phyloP scores from a whole-genome alignment of 2,113 vertebrate genomes.

The Sinocyclocheilus anophthalmus region DNA sequence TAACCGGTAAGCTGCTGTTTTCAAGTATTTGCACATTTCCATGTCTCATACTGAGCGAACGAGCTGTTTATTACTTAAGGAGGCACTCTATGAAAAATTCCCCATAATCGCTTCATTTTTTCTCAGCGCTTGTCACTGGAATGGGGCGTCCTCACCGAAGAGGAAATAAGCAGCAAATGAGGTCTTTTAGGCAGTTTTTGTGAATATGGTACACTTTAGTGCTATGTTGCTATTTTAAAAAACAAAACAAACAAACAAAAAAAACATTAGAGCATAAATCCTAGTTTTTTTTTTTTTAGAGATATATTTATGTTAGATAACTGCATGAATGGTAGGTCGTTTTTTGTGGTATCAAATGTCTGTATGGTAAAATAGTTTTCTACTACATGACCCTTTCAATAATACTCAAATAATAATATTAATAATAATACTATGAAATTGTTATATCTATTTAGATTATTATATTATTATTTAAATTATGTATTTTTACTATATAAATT shows the following conservation, averaged over 20 bases:
- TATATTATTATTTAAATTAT: too few relatives aligned
- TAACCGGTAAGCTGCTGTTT: neutral
- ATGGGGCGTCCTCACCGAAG: neutral
- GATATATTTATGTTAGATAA: neutral
- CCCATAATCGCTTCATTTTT: neutral
- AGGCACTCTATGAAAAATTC: neutral
- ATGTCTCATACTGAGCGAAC: neutral
- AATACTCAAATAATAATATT: too few relatives aligned
- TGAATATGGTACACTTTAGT: neutral
- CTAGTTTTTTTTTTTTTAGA: neutral
- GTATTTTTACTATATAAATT: too few relatives aligned
- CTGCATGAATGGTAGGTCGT: neutral
- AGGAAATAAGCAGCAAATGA: constrained; percentile 17
- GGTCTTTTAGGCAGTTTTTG: neutral
- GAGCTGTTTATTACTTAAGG: constrained; percentile 25
- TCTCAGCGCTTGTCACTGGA: neutral
- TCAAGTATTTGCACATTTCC: constrained; percentile 14
- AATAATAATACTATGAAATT: too few relatives aligned
- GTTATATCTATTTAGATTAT: too few relatives aligned
- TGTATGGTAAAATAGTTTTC: neutral
- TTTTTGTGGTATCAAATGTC: neutral
- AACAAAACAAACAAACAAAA: neutral
- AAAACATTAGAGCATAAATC: neutral
- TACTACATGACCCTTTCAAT: neutral
- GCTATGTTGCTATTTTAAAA: neutral